phyloP scores from a whole-genome alignment of 2,888 invertebrate genomes.

The Chaetoderma sp. region DNA sequence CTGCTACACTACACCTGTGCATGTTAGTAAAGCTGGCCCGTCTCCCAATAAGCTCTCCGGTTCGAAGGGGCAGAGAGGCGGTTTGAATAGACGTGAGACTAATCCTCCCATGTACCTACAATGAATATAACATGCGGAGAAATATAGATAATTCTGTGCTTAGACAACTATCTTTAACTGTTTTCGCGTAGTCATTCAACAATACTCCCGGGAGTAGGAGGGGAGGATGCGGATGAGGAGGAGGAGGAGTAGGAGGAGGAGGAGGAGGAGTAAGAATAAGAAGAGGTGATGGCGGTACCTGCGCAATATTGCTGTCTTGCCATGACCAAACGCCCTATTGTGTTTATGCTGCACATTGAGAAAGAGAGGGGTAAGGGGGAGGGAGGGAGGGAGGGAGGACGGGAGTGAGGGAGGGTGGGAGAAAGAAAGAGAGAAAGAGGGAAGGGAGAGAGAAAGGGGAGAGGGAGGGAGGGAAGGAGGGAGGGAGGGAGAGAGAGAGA shows the following conservation, averaged over 20 bases:
- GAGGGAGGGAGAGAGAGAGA: neutral
- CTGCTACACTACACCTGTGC: too few relatives aligned
- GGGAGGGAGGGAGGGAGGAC: neutral
- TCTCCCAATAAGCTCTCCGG: too few relatives aligned
- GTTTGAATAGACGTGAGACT: too few relatives aligned
- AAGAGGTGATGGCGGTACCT: too few relatives aligned
- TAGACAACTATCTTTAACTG: neutral
- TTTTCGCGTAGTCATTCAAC: neutral
- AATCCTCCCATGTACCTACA: too few relatives aligned
- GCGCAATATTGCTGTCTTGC: too few relatives aligned
- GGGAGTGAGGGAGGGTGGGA: neutral
- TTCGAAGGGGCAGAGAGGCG: too few relatives aligned
- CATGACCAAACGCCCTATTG: too few relatives aligned
- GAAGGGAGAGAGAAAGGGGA: neutral
- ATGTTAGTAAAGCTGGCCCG: too few relatives aligned
- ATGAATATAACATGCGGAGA: neutral
- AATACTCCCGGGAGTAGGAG: neutral
- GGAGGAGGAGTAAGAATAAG: too few relatives aligned
- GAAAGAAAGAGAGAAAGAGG: too few relatives aligned
- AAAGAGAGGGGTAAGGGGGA: neutral
- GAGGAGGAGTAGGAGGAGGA: neutral
- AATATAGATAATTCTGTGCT: neutral
- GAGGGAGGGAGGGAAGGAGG: neutral
- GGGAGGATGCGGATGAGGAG: neutral
- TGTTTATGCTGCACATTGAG: too few relatives aligned